Conservation (phyloP, 2,113 vertebrate genomes). For the Eonycteris spelaea region DNA sequence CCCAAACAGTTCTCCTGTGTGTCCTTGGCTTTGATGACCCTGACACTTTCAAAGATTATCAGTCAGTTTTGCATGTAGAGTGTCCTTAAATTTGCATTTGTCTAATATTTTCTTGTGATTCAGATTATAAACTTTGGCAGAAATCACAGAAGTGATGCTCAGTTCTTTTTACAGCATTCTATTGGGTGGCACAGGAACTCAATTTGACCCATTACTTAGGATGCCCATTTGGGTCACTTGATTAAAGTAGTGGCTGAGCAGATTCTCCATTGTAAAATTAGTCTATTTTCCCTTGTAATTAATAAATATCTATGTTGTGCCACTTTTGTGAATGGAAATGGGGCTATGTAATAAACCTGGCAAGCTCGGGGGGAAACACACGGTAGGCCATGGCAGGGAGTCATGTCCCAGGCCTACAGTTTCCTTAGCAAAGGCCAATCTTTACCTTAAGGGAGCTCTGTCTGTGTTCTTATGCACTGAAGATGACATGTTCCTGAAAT, state of each 20-base stretch:
- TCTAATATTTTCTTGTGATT: background rate
- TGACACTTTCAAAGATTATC: background rate
- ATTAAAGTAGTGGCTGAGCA: background rate
- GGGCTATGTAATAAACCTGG: background rate
- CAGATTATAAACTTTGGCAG: background rate
- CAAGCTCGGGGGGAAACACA: background rate
- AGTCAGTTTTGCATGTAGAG: background rate
- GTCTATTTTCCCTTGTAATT: background rate
- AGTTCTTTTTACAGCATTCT: background rate
- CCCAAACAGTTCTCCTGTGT: background rate
- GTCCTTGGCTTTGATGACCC: background rate
- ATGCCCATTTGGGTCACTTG: background rate
- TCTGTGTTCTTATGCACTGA: background rate
- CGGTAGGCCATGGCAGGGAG: background rate
- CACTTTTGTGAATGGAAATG: background rate
- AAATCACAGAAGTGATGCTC: background rate
- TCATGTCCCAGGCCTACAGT: background rate
- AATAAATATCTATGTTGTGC: background rate
- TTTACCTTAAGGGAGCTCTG: background rate
- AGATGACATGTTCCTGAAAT: background rate
- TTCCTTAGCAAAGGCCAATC: background rate
- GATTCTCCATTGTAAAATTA: background rate
- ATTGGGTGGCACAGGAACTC: background rate
- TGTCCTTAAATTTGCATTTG: background rate
- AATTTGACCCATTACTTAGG: background rate